Evolutionary conservation across 1,140 invertebrate species (phyloP).

Genomic region (Sminthurides bifidus): DNA sequence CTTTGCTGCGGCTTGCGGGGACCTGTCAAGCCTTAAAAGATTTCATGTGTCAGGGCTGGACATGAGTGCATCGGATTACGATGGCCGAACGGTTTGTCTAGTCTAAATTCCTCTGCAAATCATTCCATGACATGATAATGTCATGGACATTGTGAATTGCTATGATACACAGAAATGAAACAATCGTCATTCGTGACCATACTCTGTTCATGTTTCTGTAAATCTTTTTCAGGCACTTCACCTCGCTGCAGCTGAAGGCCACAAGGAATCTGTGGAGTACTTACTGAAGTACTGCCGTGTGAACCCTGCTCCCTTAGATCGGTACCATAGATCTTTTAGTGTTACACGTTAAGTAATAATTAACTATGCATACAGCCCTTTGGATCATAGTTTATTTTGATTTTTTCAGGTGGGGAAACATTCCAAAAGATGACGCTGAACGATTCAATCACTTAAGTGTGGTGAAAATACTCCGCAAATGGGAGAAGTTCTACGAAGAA

Average conservation of each 20-base stretch:
- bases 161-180: too few species aligned
- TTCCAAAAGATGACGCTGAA: constrained; percentile 72
- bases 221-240: constrained; percentile 55
- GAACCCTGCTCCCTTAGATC: constrained; percentile 60
- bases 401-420: constrained; percentile 69
- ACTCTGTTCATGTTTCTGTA: too few species aligned
- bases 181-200: too few species aligned
- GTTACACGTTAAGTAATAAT: not conserved
- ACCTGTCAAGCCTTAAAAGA: constrained; percentile 79
- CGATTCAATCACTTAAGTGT: constrained; percentile 65
- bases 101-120: not conserved
- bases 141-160: too few species aligned
- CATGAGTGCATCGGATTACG: constrained; percentile 81
- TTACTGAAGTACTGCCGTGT: constrained; percentile 73
- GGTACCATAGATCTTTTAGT: constrained; percentile 38
- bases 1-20: constrained; percentile 88
- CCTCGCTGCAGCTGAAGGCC: constrained; percentile 79
- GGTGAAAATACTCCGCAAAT: constrained; percentile 45
- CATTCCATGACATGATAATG: not conserved
- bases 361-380: not conserved
- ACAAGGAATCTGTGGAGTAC: constrained; percentile 74
- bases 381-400: not conserved
- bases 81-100: constrained; percentile 49
- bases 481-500: not conserved
- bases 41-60: constrained; percentile 86